Percentiles rank a stretch among this genome's conserved stretches.
These are phyloP conservation scores for Cyprinodon variegatus DNA, from an alignment of 2,113 vertebrate genomes.

Conservation along the genomic window DNA sequence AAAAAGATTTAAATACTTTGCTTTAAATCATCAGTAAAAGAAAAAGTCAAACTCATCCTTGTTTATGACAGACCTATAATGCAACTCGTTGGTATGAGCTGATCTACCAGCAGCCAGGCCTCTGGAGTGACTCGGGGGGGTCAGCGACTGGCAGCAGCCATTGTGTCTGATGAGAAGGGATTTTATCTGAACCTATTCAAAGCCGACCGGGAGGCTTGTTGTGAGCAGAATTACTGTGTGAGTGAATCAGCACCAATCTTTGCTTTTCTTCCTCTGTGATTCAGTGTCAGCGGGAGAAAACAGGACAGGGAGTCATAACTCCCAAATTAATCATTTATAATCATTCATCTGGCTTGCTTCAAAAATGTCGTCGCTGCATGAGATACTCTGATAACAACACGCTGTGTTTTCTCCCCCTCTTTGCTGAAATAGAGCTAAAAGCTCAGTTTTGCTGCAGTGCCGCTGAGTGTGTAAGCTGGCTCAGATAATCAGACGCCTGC, in stretches of 20 bases:
- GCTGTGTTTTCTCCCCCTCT: neutral
- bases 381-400: constrained; percentile 30
- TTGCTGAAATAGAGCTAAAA: constrained; percentile 6
- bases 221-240: constrained; percentile 66
- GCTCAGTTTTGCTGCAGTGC: constrained; percentile 14
- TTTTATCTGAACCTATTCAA: constrained; percentile 68
- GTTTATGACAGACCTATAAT: constrained; percentile 5
- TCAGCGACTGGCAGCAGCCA: constrained; percentile 39
- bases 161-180: constrained; percentile 33
- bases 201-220: constrained; percentile 65
- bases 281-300: constrained; percentile 47
- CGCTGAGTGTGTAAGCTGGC: neutral
- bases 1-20: neutral
- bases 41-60: neutral
- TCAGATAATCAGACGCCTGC: constrained; percentile 22
- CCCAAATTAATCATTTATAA: constrained; percentile 60
- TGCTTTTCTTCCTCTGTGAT: constrained; percentile 63
- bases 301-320: constrained; percentile 46
- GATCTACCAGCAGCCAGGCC: constrained; percentile 26
- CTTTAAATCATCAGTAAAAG: neutral
- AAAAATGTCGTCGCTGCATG: constrained; percentile 15
- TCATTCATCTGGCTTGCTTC: constrained; percentile 40
- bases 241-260: constrained; percentile 70
- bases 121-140: constrained; percentile 30
- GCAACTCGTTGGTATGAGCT: constrained; percentile 21